These are phyloP conservation scores for Amazona finschi DNA, from an alignment of 2,797 vertebrate genomes.

Conservation along the genomic window DNA sequence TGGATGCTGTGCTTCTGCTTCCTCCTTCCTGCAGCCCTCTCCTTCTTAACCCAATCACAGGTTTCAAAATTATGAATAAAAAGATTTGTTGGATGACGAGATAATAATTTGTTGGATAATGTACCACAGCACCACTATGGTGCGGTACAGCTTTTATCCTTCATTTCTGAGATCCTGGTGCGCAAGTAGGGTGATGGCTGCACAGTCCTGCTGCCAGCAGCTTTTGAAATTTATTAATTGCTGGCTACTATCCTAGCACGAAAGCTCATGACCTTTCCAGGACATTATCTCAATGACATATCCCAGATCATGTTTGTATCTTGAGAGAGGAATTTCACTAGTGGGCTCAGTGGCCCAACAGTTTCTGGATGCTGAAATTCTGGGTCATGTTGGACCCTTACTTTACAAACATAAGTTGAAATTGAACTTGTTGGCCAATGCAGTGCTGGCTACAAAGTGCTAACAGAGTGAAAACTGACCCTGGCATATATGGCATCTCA, in stretches of 20 bases:
- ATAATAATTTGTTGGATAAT: background rate
- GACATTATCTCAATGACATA: background rate
- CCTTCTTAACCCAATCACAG: background rate
- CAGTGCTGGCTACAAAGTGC: background rate
- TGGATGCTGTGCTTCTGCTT: background rate
- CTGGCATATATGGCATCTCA: background rate
- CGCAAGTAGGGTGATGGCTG: background rate
- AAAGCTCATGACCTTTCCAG: background rate
- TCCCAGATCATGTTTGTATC: background rate
- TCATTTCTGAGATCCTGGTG: background rate
- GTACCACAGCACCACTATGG: background rate
- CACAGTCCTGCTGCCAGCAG: background rate
- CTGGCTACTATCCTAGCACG: background rate
- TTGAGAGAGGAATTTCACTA: background rate
- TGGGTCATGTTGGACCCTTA: background rate
- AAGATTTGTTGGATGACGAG: background rate
- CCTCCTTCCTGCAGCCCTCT: background rate
- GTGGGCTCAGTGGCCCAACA: background rate
- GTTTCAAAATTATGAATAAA: background rate
- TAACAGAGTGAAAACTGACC: background rate
- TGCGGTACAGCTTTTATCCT: background rate
- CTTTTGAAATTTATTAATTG: background rate
- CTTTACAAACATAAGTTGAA: background rate
- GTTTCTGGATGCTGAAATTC: background rate
- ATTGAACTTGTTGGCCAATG: background rate